Evolutionary conservation across 2,888 invertebrate genomes (phyloP), one percentile per base, ranked within the genome.

Genomic region (Andrena hattorfiana): DNA sequence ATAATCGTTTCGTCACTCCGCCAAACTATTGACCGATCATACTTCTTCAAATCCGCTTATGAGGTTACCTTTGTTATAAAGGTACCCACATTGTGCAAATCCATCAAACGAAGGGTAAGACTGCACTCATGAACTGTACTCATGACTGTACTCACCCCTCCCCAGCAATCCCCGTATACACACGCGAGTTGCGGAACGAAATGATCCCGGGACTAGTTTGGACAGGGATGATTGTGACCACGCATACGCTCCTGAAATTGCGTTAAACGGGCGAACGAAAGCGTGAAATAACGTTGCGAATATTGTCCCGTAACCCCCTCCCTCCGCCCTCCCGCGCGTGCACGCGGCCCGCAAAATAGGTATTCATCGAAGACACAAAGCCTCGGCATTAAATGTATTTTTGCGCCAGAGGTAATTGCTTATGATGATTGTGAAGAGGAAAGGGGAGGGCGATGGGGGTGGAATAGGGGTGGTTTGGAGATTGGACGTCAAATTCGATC

Each of bases 201-300:
- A 60, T 35, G 64, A 74, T 74, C 42, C 51, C 28, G 23, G 20
- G 23, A 62, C 35, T 62, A 56, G 16, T 42, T 42, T 4, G 60
- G n/a, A 20, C 26, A 7, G 20, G 66, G 54, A 35, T 26, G 78
- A 77, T 87, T 85, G 84, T 87, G 87, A 85, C 80, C 72, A 32
- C 74, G 82, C 87, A 86, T 86, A 87, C 86, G 87, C 48, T 86
- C 51, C 76, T 72, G 78, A 80, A 85, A 87, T 87, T 77, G 68
- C 86, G 77, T 84, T 85, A 82, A 87, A 85, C 71, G 83, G 66
- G 6, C 83, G 68, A 77, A 85, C 67, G 70, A 81, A 79, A 83
- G 85, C 85, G 76, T 83, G 85, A 85, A 85, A 86, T 83, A 83
- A 85, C 80, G 68, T 75, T 76, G 63, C 67, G 75, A 86, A 86